Evolutionary conservation across 92 coral and sea anemone species (phyloP).

Genomic region (Nematostella vectensis): DNA sequence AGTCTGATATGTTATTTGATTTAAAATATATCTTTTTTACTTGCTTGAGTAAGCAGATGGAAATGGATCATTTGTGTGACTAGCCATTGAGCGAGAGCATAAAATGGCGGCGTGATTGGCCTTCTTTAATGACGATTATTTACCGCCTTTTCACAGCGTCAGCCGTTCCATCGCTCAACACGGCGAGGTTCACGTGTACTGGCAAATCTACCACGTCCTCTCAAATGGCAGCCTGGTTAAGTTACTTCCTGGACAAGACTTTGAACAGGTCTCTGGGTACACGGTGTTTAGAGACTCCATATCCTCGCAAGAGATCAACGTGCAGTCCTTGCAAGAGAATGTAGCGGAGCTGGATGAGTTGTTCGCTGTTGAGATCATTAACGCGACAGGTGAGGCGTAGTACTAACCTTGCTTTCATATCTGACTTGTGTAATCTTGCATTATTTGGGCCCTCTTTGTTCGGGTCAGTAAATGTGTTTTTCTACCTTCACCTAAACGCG

Average conservation of each 20-base stretch:
- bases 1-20: no score
- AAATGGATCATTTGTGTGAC: no score
- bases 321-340: conserved; percentile 48
- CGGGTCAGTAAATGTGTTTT: background rate
- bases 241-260: conserved; percentile 62
- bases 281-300: conserved; percentile 46
- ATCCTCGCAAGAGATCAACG: conserved; percentile 13
- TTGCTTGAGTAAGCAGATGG: no score
- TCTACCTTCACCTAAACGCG: no score
- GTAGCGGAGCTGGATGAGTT: conserved; percentile 77
- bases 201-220: conserved; percentile 44
- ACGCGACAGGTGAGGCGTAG: conserved; percentile 71
- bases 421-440: background rate
- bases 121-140: no score
- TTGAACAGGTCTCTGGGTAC: conserved; percentile 36
- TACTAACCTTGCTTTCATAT: background rate
- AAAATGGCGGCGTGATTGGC: no score
- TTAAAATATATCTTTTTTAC: no score
- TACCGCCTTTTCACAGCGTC: conserved; percentile 41
- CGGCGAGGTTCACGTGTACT: conserved; percentile 73
- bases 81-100: no score
- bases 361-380: conserved; percentile 61
- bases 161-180: conserved; percentile 36
- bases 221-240: conserved; percentile 37
- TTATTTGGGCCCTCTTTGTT: background rate